These are phyloP conservation scores for Trachelus tabidus DNA, from an alignment of 2,888 invertebrate species.

Conservation along the genomic window DNA sequence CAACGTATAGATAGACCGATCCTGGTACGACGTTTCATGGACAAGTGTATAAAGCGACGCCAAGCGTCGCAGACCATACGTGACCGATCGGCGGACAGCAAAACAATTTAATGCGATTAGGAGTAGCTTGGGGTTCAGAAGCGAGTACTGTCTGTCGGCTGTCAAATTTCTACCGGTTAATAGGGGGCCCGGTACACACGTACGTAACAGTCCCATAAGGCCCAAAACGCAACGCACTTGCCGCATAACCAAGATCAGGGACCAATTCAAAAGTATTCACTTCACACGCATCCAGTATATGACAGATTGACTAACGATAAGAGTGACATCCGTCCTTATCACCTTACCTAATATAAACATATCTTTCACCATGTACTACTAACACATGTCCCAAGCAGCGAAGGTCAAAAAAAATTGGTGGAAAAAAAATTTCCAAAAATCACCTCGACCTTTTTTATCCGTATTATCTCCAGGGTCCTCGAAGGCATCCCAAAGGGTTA, in stretches of 20 bases:
- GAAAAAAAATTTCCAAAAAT: background rate
- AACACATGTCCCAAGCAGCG: no score
- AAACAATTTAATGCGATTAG: constrained; percentile 50
- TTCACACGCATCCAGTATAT: background rate
- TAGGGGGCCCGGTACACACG: constrained; percentile 10
- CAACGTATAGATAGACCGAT: no score
- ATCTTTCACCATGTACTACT: no score
- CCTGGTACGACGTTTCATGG: no score
- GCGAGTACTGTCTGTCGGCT: constrained; percentile 40
- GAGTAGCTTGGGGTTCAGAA: constrained; percentile 19
- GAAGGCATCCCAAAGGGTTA: constrained; percentile 8
- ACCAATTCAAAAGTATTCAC: constrained; percentile 13
- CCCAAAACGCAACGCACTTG: no score
- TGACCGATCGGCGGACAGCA: constrained; percentile 28
- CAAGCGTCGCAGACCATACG: background rate
- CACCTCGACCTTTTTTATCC: background rate
- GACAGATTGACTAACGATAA: background rate
- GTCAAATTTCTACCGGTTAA: constrained; percentile 42
- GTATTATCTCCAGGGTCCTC: background rate
- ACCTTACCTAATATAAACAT: no score
- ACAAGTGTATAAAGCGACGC: no score
- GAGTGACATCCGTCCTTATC: no score
- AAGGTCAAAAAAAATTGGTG: no score
- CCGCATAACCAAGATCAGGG: constrained; percentile 12
- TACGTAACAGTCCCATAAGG: constrained; percentile 20